Conservation (phyloP, 2,888 invertebrate genomes). For the Heliconius sara region DNA sequence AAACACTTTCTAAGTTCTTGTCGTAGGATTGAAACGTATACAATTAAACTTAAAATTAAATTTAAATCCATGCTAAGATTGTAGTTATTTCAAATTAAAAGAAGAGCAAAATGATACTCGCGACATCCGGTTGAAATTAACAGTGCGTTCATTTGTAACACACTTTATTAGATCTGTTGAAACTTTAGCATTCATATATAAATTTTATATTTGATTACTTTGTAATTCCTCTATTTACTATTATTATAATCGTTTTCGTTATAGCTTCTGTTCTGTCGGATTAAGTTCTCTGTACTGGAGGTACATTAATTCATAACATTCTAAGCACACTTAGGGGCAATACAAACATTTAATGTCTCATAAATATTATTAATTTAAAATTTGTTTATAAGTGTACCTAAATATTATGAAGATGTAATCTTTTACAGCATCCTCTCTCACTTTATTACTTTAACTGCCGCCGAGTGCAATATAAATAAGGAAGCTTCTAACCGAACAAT, state of each 20-base stretch:
- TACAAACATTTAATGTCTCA: not conserved
- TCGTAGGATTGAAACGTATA: not conserved
- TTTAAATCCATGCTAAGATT: not conserved
- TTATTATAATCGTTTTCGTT: not conserved
- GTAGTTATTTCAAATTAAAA: slow-evolving; percentile 13
- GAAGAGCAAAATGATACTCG: slow-evolving; percentile 30
- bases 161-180: slow-evolving; percentile 53
- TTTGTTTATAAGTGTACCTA: slow-evolving; percentile 27
- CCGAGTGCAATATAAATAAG: slow-evolving; percentile 62
- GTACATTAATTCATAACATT: no score
- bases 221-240: not conserved
- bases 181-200: not conserved
- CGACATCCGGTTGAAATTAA: slow-evolving; percentile 63
- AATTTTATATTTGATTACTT: not conserved
- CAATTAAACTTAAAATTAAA: not conserved
- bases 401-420: slow-evolving; percentile 48
- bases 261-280: not conserved
- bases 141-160: slow-evolving; percentile 62
- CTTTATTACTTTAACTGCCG: slow-evolving; percentile 51
- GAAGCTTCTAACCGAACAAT: slow-evolving; percentile 66
- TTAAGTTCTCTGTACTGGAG: no score
- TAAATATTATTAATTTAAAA: not conserved
- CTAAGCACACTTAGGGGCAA: not conserved
- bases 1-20: not conserved
- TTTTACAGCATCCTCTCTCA: slow-evolving; percentile 57